A percentile compares a stretch with the other conserved stretches of the same genome.
Evolutionary conservation across 2,888 invertebrate species (phyloP).

Genomic region (Atherix ibis): DNA sequence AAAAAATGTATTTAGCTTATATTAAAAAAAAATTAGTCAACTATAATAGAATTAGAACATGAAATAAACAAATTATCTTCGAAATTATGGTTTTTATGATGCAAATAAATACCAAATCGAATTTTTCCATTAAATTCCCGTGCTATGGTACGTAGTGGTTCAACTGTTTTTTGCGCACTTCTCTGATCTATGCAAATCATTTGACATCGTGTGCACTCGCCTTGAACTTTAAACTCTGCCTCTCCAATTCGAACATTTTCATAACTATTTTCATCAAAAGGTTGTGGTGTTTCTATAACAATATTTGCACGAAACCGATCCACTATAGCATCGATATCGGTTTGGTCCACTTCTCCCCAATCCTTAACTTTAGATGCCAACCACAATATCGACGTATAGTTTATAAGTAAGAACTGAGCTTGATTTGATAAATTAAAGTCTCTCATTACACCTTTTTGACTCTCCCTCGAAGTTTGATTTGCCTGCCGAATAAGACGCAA

Average conservation of each 20-base stretch:
- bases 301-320: constrained; percentile 85
- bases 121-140: constrained; percentile 59
- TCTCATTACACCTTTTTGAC: constrained; percentile 15
- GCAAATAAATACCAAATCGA: constrained; percentile 65
- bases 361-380: constrained; percentile 41
- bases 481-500: constrained; percentile 52
- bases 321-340: constrained; percentile 41
- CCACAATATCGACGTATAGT: constrained; percentile 59
- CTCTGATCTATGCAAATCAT: constrained; percentile 91
- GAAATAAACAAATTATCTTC: constrained; percentile 11
- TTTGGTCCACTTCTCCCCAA: constrained; percentile 33
- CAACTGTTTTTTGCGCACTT: constrained; percentile 62
- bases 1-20: constrained; percentile 1
- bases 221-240: constrained; percentile 44
- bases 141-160: constrained; percentile 61
- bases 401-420: constrained; percentile 73
- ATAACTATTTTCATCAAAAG: constrained; percentile 71
- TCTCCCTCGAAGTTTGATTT: constrained; percentile 24
- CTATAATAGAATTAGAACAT: constrained; percentile 13
- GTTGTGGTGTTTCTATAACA: constrained; percentile 50
- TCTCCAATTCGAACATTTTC: constrained; percentile 46
- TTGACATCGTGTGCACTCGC: constrained; percentile 78
- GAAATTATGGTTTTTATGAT: not conserved
- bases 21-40: constrained; percentile 12
- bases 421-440: constrained; percentile 59